Base-by-base conservation (phyloP, 2,888 invertebrate genomes). In the Eurois occulta region DNA sequence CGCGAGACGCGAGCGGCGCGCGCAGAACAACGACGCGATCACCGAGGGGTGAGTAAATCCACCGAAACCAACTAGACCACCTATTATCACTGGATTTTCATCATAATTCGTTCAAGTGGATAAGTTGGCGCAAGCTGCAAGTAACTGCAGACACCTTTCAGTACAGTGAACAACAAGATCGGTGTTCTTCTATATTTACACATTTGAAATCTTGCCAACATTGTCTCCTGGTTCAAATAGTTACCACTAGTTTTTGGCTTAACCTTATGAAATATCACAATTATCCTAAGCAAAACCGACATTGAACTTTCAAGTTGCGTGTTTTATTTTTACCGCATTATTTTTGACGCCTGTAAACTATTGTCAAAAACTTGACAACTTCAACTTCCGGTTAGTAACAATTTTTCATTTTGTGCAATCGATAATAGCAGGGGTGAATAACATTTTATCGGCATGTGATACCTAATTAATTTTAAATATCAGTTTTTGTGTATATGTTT, bases 201-300 rank as follows among this genome's bases (percentile, higher is more conserved):
- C 89, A 79, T 91, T 95, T 95, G 95, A 93, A 91, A 88, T 87
- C 87, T 89, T 94, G 95, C 95, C 95, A 95, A 94, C 89, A 83
- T 58, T 64, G 66, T 75, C 62, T 62, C 65, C 48, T 70, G 65
- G 74, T 75, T 78, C 65, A 58, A 75, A 70, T 64, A 78, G 48
- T 65, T 72, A 82, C 55, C 38, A 71, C 65, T 72, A 24, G 38
- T 72, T 72, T 28, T 43, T 64, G 48, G 21, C n/a, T 21, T 69
- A 1, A 62, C 21, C 52, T 58, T 43, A 28, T 16, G 7, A 46
- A 52, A 32, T 48, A 38, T 3, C 4, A 16, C 58, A 43, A 10
- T 32, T 41, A 35, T 18, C 18, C 21, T 18, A 74, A 21, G 35
- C 28, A 18, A 2, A 16, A 0, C 32, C 18, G 1, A 0, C 18